A percentile compares a stretch with the other conserved stretches of the same genome.
Conservation (phyloP, 2,113 vertebrate genomes). For the Anhinga anhinga region DNA sequence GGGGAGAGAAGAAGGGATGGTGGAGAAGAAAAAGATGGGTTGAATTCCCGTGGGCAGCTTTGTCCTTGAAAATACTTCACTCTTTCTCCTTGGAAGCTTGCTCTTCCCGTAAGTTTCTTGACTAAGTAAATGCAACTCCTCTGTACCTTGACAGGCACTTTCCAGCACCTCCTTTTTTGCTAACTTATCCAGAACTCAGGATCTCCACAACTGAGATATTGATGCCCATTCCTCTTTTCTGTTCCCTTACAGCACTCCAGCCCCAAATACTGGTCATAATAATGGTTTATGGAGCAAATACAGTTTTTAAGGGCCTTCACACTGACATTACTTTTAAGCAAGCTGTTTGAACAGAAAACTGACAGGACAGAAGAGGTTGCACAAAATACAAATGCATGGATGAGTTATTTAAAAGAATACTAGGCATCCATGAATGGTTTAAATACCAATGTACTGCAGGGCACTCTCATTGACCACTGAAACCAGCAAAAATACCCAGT, state of each 20-base stretch:
- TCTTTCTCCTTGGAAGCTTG: neutral
- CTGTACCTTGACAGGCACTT: neutral
- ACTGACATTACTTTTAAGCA: neutral
- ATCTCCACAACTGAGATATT: neutral
- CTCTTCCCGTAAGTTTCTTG: neutral
- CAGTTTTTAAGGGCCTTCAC: neutral
- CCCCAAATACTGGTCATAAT: neutral
- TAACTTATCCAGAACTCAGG: neutral
- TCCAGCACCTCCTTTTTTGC: neutral
- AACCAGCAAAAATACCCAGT: neutral
- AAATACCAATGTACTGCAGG: neutral
- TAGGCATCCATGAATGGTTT: neutral
- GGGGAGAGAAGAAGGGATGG: neutral
- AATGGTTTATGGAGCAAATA: neutral
- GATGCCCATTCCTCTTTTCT: neutral
- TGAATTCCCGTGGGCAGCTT: neutral
- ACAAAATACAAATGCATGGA: neutral
- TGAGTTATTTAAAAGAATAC: neutral
- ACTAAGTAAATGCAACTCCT: neutral
- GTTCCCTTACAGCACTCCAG: neutral
- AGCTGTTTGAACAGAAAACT: neutral
- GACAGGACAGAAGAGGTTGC: neutral
- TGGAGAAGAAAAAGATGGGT: neutral
- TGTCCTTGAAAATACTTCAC: neutral
- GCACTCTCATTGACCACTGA: neutral